Evolutionary conservation across 1,140 invertebrate genomes (phyloP), one percentile per base, ranked within the genome.

Genomic region (Trichonephila clavipes): DNA sequence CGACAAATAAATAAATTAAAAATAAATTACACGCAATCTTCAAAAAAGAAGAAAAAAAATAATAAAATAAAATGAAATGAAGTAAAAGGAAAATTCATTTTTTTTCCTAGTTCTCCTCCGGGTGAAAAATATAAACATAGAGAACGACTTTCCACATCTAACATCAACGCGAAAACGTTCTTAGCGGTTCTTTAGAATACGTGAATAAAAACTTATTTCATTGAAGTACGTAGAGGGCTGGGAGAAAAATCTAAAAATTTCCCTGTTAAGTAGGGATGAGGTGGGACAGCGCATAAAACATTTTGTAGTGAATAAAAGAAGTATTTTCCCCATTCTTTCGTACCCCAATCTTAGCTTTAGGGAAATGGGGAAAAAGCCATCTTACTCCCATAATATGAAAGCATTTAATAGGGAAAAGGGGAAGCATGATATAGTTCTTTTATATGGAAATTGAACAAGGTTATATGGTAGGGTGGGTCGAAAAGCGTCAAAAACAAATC

Each of bases 361-460:
- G 72, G 72, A 59, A 62, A 85, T 58, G 34, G 72, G 59, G 59
- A 58, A 85, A 92, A 83, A 92, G 28, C 19, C 62, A 66, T 14
- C 81, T 62, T 51, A 44, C 59, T 21, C 12, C 81, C 81, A 51
- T 40, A 72, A 40, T 77, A 69, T 89, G 40, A 66, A 64, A 61
- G 89, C 44, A 64, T 51, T 92, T 92, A 85, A 85, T 85, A 85
- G 83, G 83, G 24, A 51, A 40, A 87, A 40, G 24, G n/a, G 64
- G n/a, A 40, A 34, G n/a, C 62, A 24, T 89, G 91, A 92, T 92
- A 92, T 92, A 92, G 82, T 92, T 92, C 91, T 92, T 92, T 92
- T 92, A 92, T 92, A 92, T 92, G 91, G 82, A 92, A 92, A 92
- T 92, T 92, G 91, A 87, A 92, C 82, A 51, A 92, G 62, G 69